phyloP scores from a whole-genome alignment of 2,113 vertebrate genomes.

The Odobenus rosmarus region DNA sequence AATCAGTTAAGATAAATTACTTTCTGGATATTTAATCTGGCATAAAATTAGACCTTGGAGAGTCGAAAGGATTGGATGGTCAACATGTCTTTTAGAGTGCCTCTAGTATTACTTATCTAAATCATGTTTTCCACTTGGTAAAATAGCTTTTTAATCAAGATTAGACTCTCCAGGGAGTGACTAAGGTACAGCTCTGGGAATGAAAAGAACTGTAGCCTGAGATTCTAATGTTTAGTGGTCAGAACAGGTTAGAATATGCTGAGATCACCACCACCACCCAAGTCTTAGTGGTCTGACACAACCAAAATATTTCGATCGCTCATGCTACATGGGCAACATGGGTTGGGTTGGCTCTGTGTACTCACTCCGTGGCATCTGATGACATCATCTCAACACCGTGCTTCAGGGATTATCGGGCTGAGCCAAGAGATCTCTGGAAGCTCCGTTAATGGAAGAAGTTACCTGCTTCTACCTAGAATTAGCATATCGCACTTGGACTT shows the following conservation, averaged over 20 bases:
- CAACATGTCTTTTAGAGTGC: neutral
- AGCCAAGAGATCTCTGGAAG: neutral
- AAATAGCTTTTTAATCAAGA: conserved; percentile 28
- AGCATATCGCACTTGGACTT: neutral
- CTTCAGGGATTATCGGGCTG: neutral
- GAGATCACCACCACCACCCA: neutral
- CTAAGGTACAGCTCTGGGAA: neutral
- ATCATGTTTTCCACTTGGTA: neutral
- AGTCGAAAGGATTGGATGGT: neutral
- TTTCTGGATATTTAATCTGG: conserved; percentile 9
- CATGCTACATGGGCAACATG: neutral
- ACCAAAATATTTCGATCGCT: neutral
- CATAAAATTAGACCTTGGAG: conserved; percentile 29
- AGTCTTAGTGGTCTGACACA: neutral
- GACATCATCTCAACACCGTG: neutral
- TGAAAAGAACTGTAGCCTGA: neutral
- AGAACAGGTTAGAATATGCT: neutral
- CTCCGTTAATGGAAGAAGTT: neutral
- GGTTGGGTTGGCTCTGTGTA: neutral
- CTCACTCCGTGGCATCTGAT: neutral
- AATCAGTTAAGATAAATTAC: conserved; percentile 4
- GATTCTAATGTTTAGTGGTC: neutral
- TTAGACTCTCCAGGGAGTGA: neutral
- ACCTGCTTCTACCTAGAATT: neutral
- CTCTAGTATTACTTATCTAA: neutral